A percentile compares a stretch with the other conserved stretches of the same genome.
phyloP scores from a whole-genome alignment of 2,113 vertebrate species.

The Gadus macrocephalus region DNA sequence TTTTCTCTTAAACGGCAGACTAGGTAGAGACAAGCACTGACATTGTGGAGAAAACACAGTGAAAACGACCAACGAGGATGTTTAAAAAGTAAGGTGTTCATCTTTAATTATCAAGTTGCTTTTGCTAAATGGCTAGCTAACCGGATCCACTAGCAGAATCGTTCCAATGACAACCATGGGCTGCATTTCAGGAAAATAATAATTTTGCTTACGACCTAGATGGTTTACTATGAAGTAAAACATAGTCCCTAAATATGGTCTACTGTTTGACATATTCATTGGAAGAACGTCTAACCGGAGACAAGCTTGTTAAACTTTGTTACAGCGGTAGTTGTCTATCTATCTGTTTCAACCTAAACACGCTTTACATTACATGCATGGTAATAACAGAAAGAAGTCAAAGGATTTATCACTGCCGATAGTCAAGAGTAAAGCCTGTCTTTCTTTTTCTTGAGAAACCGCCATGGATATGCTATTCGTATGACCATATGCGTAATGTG shows the following conservation, averaged over 20 bases:
- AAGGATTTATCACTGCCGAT: no score
- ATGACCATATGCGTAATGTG: no score
- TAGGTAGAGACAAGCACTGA: background rate
- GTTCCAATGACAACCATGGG: background rate
- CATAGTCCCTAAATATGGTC: background rate
- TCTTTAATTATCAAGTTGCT: background rate
- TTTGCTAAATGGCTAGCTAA: background rate
- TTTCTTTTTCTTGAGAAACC: no score
- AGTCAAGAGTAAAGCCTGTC: no score
- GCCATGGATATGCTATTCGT: no score
- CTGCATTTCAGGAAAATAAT: background rate
- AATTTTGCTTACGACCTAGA: background rate
- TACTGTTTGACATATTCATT: background rate
- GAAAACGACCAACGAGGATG: slow-evolving; percentile 58
- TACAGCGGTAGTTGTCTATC: no score
- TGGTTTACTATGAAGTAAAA: background rate
- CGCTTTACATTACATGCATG: no score
- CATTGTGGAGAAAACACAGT: background rate
- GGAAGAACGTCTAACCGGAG: background rate
- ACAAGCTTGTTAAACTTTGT: no score
- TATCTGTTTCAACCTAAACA: no score
- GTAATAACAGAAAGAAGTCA: no score
- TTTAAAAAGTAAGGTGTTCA: slow-evolving; percentile 73
- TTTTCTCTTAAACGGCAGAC: background rate
- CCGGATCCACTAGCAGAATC: no score